A percentile compares a stretch with the other conserved stretches of the same genome.
These are phyloP conservation scores for Taxidea taxus DNA, from an alignment of 2,113 vertebrate genomes.

Conservation along the genomic window DNA sequence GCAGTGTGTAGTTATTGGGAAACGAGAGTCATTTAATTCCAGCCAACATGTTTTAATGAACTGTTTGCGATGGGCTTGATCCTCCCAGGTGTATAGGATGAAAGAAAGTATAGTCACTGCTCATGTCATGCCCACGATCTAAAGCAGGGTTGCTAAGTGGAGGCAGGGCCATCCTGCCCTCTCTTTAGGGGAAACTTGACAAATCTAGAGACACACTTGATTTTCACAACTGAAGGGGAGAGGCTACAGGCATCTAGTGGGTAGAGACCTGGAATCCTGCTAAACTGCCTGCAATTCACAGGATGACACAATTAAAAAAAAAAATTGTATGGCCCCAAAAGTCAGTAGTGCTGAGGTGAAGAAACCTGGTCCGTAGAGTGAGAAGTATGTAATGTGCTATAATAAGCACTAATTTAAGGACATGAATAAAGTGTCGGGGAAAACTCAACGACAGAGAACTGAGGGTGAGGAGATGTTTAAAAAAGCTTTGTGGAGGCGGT, in stretches of 20 bases:
- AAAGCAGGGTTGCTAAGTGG: neutral
- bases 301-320: neutral
- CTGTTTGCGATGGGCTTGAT: neutral
- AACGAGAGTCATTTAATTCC: neutral
- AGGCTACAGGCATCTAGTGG: neutral
- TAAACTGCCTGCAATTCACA: neutral
- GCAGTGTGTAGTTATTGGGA: neutral
- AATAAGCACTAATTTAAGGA: neutral
- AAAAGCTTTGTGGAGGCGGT: neutral
- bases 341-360: neutral
- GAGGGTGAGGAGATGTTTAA: accelerated
- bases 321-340: neutral
- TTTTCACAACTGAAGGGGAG: neutral
- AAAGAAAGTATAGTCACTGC: neutral
- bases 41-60: neutral
- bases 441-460: neutral
- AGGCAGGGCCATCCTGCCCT: accelerated
- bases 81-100: neutral
- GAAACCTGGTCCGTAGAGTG: neutral
- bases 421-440: neutral
- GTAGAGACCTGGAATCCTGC: neutral
- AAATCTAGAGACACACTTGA: neutral
- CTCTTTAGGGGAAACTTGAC: neutral
- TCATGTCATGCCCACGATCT: neutral
- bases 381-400: neutral